Base-by-base conservation (phyloP, 2,113 vertebrate genomes). In the Clarias gariepinus region DNA sequence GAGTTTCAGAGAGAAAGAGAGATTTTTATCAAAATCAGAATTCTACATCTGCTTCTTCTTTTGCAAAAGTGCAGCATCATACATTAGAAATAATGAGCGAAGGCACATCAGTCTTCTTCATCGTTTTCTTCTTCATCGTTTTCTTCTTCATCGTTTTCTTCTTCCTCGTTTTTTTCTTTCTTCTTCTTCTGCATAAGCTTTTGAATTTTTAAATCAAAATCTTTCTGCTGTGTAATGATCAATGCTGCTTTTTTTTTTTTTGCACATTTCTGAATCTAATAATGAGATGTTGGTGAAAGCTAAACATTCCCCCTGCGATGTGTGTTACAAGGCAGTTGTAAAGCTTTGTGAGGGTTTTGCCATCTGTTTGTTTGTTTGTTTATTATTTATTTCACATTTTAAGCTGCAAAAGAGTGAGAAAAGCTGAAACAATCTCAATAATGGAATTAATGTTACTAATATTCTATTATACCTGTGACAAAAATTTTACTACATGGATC, bases 11-110 rank as follows among this genome's bases (percentile, higher is more conserved):
- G n/a, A 63, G 66, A 13, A 66, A 25, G 79, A 53, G 55, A 71
- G 68, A 36, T 78, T 80, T 87, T 71, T 53, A 81, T 63, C 21
- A 1, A 19, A 19, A n/a, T 84, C 19, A 33, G 64, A 71, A 73
- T 71, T 80, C 23, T 11, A 23, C 53, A 36, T 84, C 58, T 55
- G 8, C 36, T 19, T 77, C 55, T 78, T 23, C 21, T n/a, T 18
- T 64, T 85, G 52, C 16, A 23, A 55, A 84, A 57, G 15, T 33
- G 82, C 55, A 74, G 82, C n/a, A 11, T 16, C 16, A 9, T 60
- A 74, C 82, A 74, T 12, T 84, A 30, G 52, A 84, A 84, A 74
- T 74, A 84, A 83, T 69, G 81, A 83, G 81, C 9, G 1, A 63
- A 7, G 3, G 33, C 30, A 60, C 23, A 28, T 68, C 81, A 83